phyloP scores from a whole-genome alignment of 2,888 invertebrate genomes.

The Tyria jacobaeae region DNA sequence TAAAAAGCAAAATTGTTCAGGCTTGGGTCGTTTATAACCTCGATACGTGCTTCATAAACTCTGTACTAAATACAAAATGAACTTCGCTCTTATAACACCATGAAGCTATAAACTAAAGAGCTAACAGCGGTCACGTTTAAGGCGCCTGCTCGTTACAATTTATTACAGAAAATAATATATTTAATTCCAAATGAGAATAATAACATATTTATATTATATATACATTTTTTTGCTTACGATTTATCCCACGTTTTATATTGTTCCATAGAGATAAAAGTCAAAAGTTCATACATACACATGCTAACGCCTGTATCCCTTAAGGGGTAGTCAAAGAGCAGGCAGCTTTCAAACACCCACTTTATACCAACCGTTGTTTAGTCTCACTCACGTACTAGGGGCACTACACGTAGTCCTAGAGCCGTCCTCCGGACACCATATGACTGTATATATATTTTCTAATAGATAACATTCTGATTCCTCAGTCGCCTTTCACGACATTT shows the following conservation, averaged over 20 bases:
- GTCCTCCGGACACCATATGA: no score
- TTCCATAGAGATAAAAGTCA: neutral
- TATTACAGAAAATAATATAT: conserved; percentile 10
- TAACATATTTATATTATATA: neutral
- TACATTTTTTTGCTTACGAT: neutral
- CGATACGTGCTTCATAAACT: conserved; percentile 1
- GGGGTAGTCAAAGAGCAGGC: no score
- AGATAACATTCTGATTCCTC: no score
- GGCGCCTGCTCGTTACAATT: conserved; percentile 11
- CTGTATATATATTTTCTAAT: no score
- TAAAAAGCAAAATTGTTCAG: neutral
- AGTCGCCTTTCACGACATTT: no score
- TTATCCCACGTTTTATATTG: neutral
- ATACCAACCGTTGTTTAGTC: no score
- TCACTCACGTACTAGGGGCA: no score
- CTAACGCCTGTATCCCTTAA: no score
- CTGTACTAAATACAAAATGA: neutral
- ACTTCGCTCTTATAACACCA: conserved; percentile 9
- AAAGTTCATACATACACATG: neutral
- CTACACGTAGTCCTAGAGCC: no score
- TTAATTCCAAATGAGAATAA: conserved; percentile 12
- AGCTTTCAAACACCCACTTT: no score
- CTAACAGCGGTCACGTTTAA: conserved; percentile 12
- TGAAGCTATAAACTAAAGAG: conserved; percentile 16
- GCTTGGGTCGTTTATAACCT: neutral